phyloP scores from a whole-genome alignment of 2,113 vertebrate genomes.

The Takifugu bimaculatus region DNA sequence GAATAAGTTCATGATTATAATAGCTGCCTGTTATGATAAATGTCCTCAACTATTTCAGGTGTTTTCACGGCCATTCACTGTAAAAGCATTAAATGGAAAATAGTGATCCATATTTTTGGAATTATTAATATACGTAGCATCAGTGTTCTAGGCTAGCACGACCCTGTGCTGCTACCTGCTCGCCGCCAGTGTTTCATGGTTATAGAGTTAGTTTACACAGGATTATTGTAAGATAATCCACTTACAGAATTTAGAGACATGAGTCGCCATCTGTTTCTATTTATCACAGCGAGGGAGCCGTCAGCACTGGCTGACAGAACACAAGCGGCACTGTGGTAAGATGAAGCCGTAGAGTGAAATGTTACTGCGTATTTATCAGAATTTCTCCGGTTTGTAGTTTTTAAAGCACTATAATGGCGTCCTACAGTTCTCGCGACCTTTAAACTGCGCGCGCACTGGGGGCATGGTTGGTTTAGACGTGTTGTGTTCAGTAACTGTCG shows the following conservation, averaged over 20 bases:
- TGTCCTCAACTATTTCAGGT: too few relatives aligned
- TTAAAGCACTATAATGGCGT: too few relatives aligned
- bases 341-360: neutral
- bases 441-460: conserved; percentile 42
- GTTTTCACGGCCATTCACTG: neutral
- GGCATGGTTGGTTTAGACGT: conserved; percentile 6
- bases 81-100: neutral
- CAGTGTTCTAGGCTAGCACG: conserved; percentile 22
- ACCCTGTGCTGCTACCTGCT: conserved; percentile 21
- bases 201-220: conserved; percentile 71
- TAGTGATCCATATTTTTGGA: neutral
- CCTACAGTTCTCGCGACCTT: conserved; percentile 10
- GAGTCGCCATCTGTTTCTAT: conserved; percentile 75
- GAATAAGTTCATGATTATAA: neutral
- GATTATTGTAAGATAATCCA: conserved; percentile 75
- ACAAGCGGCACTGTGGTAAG: conserved; percentile 17
- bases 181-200: conserved; percentile 39
- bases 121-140: conserved; percentile 2
- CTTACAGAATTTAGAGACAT: conserved; percentile 72
- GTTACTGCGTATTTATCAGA: too few relatives aligned
- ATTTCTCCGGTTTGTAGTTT: too few relatives aligned
- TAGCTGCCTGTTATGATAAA: neutral
- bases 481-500: conserved; percentile 30
- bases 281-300: conserved; percentile 58
- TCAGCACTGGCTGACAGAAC: conserved; percentile 24